Evolutionary conservation across 2,797 vertebrate species (phyloP).

Genomic region (Hipposideros larvatus): DNA sequence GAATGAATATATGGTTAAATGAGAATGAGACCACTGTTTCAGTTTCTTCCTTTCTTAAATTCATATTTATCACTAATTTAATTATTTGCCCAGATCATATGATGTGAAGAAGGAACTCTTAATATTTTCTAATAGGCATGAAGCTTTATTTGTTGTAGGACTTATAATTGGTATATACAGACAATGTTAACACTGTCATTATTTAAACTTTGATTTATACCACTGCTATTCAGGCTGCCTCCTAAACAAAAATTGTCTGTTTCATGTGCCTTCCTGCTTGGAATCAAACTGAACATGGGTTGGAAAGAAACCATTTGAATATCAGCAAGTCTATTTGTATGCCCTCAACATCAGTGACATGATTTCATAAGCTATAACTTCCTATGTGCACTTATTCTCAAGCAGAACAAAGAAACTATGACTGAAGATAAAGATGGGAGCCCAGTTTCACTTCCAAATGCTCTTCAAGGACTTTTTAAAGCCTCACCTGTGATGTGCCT

Average conservation of each 20-base stretch:
- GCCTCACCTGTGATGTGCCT: not conserved
- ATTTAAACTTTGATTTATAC: not conserved
- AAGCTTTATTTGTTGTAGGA: not conserved
- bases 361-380: constrained; percentile 35
- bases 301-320: constrained; percentile 30
- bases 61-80: not conserved
- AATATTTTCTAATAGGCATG: not conserved
- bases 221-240: not conserved
- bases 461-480: constrained; percentile 18
- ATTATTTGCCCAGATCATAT: not conserved
- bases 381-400: constrained; percentile 5
- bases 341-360: not conserved
- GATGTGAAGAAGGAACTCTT: not conserved
- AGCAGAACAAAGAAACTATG: not conserved
- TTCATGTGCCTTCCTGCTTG: not conserved
- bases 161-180: not conserved
- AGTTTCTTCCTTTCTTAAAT: constrained; percentile 4
- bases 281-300: not conserved
- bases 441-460: not conserved
- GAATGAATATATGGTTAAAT: not conserved
- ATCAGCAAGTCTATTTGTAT: constrained; percentile 4
- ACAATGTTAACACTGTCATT: not conserved
- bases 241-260: constrained; percentile 49
- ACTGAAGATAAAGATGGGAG: not conserved
- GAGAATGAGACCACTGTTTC: not conserved